phyloP scores from a whole-genome alignment of 1,140 invertebrate species.

The Apis florea region DNA sequence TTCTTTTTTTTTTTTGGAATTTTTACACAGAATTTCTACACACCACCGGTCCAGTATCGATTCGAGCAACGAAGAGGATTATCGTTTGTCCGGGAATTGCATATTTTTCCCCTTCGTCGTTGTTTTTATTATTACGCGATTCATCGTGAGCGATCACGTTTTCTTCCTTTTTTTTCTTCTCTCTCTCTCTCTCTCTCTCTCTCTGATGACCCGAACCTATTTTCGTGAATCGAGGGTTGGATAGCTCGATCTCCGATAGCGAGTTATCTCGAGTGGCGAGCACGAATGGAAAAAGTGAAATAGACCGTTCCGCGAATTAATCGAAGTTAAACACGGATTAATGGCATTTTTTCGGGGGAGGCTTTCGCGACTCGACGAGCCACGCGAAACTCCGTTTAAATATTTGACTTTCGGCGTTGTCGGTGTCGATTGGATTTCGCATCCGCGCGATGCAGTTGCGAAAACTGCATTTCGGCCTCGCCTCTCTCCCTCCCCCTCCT shows the following conservation, averaged over 20 bases:
- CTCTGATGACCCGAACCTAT: neutral
- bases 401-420: constrained; percentile 61
- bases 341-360: constrained; percentile 58
- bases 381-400: constrained; percentile 54
- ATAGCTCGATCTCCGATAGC: too few relatives aligned
- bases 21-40: too few relatives aligned
- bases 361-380: constrained; percentile 11
- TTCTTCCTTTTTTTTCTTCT: neutral
- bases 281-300: constrained; percentile 13
- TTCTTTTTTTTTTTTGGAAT: too few relatives aligned
- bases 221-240: too few relatives aligned
- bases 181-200: too few relatives aligned
- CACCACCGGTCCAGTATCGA: neutral
- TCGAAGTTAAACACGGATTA: constrained; percentile 66
- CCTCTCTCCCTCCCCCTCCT: too few relatives aligned
- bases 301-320: constrained; percentile 45
- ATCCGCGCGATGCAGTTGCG: constrained; percentile 9
- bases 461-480: constrained; percentile 21
- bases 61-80: neutral
- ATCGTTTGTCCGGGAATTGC: neutral
- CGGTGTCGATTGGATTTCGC: constrained; percentile 52
- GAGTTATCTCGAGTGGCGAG: too few relatives aligned
- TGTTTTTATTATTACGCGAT: constrained; percentile 22
- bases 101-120: neutral
- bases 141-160: neutral